Evolutionary conservation across 2,888 invertebrate species (phyloP), one percentile per base, ranked within the genome.

Genomic region (Salpingus planirostris): DNA sequence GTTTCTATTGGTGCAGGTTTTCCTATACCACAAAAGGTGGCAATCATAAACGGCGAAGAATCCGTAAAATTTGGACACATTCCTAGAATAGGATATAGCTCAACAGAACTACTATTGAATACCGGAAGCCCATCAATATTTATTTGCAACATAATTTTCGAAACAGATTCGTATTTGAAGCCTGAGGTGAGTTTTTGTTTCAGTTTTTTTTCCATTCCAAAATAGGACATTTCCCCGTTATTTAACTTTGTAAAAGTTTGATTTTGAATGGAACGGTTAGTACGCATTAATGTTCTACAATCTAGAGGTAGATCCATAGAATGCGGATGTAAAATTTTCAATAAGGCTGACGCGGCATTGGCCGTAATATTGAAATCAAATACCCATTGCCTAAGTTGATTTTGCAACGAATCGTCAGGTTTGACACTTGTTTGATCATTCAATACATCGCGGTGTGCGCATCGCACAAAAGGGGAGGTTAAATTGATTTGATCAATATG

Each of bases 101-200:
- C 28, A 2, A 21, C 13, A 8, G 14, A 23, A 23, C 36, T 36
- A 33, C 24, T 36, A 14, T 33, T 13, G 28, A 36, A 36, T n/a
- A 36, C 7, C 6, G 36, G 36, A n/a, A 36, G 2, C 5, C 36
- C 36, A 33, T 36, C 36, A 12, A 36, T 18, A 36, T 36, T 36
- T 10, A 36, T 36, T 33, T 33, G 36, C 3, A 36, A n/a, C 4
- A 8, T n/a, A 13, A 32, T 31, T 21, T 8, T 12, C 7, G 5
- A 7, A 11, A 18, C 13, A 11, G 12, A 8, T n/a, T 10, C 11
- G 11, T 7, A 5, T 15, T 21, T 33, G 7, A 36, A 14, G 22
- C 36, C 36, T 4, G 10, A 2, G 11, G 2, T 6, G 1, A 35
- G 10, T 24, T 18, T 38, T 26, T 26, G 6, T 11, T 14, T 11